Evolutionary conservation across 2,888 invertebrate genomes (phyloP), one percentile per base, ranked within the genome.

Genomic region (Epiblema foenella): DNA sequence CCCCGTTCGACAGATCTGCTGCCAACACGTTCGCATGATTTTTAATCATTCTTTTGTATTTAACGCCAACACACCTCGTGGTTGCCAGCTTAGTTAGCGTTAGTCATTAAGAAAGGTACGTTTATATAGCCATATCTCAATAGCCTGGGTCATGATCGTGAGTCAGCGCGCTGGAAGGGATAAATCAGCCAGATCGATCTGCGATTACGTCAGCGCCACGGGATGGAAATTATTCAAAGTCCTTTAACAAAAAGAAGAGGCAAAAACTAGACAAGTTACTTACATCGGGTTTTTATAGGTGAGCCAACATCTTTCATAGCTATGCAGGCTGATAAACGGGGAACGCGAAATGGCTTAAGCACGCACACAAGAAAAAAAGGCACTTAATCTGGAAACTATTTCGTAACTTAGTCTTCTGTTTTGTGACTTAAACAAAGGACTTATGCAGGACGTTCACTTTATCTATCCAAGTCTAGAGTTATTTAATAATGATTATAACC

Each of bases 1-100:
- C 71, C 68, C 42, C 60, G 60, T 62, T 52, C 68, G 60, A 62
- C 60, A 54, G 60, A 68, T 52, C 11, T 54, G 10, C 60, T 62
- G 18, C 42, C 60, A 68, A 33, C 39, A 68, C 67, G 51, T 59
- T 68, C 59, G 67, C 39, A 59, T 59, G 51, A 59, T 68, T 59
- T 58, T 51, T 59, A 37, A 68, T 51, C 59, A 59, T 39, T 51
- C 59, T 59, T 68, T 68, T 51, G 51, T 33, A 24, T 33, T 18
- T 56, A 29, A 56, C 56, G 29, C 56, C 56, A 29, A 56, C 56
- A n/a, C 56, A 29, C 56, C 56, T 29, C 56, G 56, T 29, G 56
- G n/a, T 33, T 33, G 33, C 33, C 18, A 15, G 56, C 56, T 29
- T 24, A 12, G 17, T 62, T 51, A 33, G 62, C 29, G 18, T 62